These are phyloP conservation scores for Engystomops pustulosus DNA, from an alignment of 2,113 vertebrate genomes.

Conservation along the genomic window DNA sequence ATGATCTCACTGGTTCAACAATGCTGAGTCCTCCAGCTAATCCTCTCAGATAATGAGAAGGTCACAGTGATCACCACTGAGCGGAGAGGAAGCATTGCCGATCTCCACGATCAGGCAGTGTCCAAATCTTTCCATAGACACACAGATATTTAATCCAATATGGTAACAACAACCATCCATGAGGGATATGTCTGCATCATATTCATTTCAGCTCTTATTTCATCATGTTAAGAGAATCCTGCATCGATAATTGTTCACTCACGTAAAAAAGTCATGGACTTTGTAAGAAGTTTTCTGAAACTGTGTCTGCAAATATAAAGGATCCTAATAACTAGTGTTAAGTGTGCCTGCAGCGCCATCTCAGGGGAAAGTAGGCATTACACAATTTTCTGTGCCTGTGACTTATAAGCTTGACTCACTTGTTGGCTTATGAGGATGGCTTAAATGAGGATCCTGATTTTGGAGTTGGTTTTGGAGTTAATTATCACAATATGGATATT, in stretches of 20 bases:
- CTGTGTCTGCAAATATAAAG: neutral
- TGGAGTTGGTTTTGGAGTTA: too few relatives aligned
- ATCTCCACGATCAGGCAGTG: neutral
- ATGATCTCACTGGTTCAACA: slow-evolving; percentile 73
- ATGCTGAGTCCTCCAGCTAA: slow-evolving; percentile 64
- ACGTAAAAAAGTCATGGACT: too few relatives aligned
- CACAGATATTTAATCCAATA: neutral
- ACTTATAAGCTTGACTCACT: too few relatives aligned
- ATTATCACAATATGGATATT: too few relatives aligned
- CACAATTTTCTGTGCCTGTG: too few relatives aligned
- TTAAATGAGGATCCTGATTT: too few relatives aligned
- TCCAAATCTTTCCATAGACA: neutral
- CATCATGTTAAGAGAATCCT: neutral
- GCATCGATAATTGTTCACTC: too few relatives aligned
- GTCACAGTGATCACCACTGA: slow-evolving; percentile 54
- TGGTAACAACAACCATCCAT: neutral
- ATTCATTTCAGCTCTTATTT: neutral
- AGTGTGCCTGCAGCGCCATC: neutral
- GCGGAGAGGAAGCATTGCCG: slow-evolving; percentile 8
- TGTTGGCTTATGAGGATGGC: too few relatives aligned
- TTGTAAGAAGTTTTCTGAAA: too few relatives aligned
- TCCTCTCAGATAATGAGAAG: slow-evolving; percentile 66
- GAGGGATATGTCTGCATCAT: neutral
- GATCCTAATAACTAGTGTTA: neutral
- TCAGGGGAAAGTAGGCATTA: too few relatives aligned